Conservation (phyloP, 1,140 invertebrate genomes). For the Andricus grossulariae region DNA sequence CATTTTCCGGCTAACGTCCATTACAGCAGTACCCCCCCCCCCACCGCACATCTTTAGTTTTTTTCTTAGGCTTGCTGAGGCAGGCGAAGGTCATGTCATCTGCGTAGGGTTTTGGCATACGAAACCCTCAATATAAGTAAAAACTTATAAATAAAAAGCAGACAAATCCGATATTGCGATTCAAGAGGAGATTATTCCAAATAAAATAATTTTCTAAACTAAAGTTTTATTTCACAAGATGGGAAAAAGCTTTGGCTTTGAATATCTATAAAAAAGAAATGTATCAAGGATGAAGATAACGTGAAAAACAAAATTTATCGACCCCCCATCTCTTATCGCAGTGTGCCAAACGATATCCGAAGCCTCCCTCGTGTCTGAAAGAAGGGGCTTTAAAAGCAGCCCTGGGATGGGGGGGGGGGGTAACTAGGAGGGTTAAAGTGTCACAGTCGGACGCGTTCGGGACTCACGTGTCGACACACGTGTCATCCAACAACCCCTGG, state of each 20-base stretch:
- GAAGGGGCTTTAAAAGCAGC: conserved; percentile 41
- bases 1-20: no score
- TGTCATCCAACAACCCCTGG: conserved; percentile 56
- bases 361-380: conserved; percentile 40
- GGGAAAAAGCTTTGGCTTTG: background rate
- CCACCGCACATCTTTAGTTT: no score
- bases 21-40: no score
- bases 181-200: no score
- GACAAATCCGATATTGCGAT: no score
- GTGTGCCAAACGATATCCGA: conserved; percentile 44
- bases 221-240: background rate
- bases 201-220: no score
- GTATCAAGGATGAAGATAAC: conserved; percentile 30
- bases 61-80: no score
- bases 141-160: no score
- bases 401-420: background rate
- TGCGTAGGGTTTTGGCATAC: no score
- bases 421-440: conserved; percentile 55
- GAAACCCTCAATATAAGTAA: no score
- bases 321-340: conserved; percentile 37
- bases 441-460: conserved; percentile 68
- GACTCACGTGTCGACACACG: conserved; percentile 71
- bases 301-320: conserved; percentile 33
- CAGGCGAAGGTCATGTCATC: no score
- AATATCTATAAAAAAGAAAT: background rate